A percentile compares a stretch with the other conserved stretches of the same genome.
phyloP scores from a whole-genome alignment of 2,888 invertebrate genomes.

The Galerucella calmariensis region DNA sequence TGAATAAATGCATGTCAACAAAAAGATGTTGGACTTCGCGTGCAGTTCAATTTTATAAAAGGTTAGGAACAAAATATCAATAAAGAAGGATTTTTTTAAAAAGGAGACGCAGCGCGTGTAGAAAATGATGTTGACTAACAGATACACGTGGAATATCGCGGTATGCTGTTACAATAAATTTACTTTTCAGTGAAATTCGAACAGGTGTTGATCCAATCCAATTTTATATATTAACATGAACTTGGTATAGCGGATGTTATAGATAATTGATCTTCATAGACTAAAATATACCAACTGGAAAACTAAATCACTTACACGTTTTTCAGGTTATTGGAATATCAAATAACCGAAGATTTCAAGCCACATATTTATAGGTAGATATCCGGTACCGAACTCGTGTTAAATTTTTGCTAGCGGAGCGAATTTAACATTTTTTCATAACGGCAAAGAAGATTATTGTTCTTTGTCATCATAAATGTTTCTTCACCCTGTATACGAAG shows the following conservation, averaged over 20 bases:
- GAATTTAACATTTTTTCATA: neutral
- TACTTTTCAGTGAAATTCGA: conserved; percentile 8
- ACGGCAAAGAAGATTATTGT: neutral
- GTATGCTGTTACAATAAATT: neutral
- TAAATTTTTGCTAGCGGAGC: neutral
- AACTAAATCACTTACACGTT: neutral
- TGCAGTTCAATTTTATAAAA: neutral
- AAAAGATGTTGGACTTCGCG: neutral
- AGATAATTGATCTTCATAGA: neutral
- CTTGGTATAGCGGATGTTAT: conserved; percentile 1
- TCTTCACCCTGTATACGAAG: neutral
- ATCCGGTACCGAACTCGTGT: neutral
- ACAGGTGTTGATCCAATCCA: neutral
- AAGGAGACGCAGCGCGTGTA: neutral
- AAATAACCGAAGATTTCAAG: neutral
- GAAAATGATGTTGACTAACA: neutral
- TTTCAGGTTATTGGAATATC: conserved; percentile 3
- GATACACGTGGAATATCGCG: neutral
- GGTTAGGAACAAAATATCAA: neutral
- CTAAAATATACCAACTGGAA: neutral
- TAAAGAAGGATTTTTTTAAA: neutral
- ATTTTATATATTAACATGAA: conserved; percentile 6
- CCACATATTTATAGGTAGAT: neutral
- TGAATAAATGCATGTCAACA: conserved; percentile 1
- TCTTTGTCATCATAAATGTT: neutral